Conservation (phyloP, 2,113 vertebrate species). For the Xenus cinereus region DNA sequence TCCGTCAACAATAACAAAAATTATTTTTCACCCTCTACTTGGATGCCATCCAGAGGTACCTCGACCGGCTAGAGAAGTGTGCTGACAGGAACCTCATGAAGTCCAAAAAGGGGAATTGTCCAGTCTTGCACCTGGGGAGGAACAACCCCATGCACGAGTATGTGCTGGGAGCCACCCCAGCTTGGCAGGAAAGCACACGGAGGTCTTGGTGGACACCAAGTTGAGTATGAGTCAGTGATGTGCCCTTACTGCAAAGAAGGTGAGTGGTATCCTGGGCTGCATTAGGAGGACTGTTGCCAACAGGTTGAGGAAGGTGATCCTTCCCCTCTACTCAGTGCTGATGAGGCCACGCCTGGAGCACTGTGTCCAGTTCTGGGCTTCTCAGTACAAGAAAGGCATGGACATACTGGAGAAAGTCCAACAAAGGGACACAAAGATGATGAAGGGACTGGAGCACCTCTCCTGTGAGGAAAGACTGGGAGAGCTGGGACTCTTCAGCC, state of each 20-base stretch:
- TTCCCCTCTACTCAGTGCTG: neutral
- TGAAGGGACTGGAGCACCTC: neutral
- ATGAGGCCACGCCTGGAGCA: neutral
- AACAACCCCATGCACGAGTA: neutral
- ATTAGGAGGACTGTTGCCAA: fast-evolving
- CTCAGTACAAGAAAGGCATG: neutral
- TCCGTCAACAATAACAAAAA: neutral
- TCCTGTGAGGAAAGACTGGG: neutral
- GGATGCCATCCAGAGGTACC: neutral
- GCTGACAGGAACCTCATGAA: neutral
- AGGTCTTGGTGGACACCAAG: neutral
- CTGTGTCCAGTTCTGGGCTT: neutral
- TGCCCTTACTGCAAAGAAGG: neutral
- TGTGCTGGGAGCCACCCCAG: neutral
- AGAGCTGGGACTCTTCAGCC: neutral
- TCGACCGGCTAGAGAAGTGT: neutral
- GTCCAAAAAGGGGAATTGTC: neutral
- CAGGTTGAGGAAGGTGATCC: fast-evolving
- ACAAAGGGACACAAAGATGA: fast-evolving
- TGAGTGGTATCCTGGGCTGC: neutral
- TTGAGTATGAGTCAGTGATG: fast-evolving
- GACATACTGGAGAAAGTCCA: neutral
- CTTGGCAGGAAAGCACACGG: neutral
- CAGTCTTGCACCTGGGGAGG: neutral
- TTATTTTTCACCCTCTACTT: neutral